Base-by-base conservation (phyloP, 2,888 invertebrate species). In the Clunio marinus region DNA sequence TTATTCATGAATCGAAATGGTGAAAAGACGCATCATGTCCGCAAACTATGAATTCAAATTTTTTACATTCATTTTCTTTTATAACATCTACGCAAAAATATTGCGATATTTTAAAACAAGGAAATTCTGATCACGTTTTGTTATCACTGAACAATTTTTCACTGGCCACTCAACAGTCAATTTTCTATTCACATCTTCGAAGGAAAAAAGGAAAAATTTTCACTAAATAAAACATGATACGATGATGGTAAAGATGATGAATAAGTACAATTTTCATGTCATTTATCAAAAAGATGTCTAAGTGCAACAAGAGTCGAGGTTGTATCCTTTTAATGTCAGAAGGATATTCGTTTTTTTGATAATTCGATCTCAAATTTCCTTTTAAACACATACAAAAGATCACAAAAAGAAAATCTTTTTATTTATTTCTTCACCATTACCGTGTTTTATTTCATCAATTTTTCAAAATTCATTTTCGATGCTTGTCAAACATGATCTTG, bases 231-330 rank as follows among this genome's bases (percentile, higher is more conserved):
- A 46, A 46, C 46, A 63, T 45, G 62, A 60, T 35, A 35, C 41
- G 41, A 3, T 41, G 10, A 63, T 15, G 63, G 46, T 63, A 63
- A 63, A 63, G 37, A 63, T 63, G 63, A 63, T 63, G 63, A 46
- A 63, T 63, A 63, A 63, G 45, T 46, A 45, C 63, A 63, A 63
- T 63, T 63, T 63, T 46, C 63, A 63, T 63, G 45, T 46, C 63
- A 45, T 63, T 63, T 63, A 37, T 63, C 63, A 63, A 37, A 41
- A 60, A 24, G 13, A 22, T 20, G 22, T n/a, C n/a, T 7, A 32
- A 10, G 4, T 32, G 4, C 32, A 7, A 7, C 32, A 32, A 32
- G 10, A 10, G 4, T 32, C 5, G 10, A 32, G 10, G 32, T 4
- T 7, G 10, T 10, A 7, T 32, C 32, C 8, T 32, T 32, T 32